Conservation (phyloP, 2,888 invertebrate genomes). For the Cheilosia vernalis region DNA sequence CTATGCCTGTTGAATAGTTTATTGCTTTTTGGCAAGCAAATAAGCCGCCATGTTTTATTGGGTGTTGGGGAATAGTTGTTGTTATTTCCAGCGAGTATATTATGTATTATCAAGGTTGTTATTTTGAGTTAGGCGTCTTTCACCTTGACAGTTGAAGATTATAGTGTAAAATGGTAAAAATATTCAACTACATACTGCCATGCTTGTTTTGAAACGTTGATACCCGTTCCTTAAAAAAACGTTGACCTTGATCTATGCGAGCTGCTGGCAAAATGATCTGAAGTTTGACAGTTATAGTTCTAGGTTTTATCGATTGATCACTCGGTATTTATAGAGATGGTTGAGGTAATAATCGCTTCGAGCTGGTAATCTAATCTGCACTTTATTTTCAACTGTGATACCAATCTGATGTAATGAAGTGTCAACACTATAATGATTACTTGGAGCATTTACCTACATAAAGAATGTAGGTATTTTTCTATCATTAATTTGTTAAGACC, state of each 20-base stretch:
- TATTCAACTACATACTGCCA: not conserved
- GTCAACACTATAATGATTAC: not conserved
- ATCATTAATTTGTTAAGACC: too few species aligned
- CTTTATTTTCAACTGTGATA: not conserved
- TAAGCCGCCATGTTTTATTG: not conserved
- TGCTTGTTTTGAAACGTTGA: conserved; percentile 13
- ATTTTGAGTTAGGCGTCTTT: not conserved
- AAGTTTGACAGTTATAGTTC: not conserved
- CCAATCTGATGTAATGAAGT: not conserved
- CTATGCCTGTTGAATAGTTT: conserved; percentile 5
- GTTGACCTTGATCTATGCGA: not conserved
- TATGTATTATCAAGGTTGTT: conserved; percentile 1
- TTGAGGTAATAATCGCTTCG: not conserved
- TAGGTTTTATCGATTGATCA: not conserved
- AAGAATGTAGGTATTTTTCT: too few species aligned
- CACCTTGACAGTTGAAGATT: conserved; percentile 17
- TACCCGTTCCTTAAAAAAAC: conserved; percentile 5
- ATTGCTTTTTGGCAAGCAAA: not conserved
- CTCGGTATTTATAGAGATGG: not conserved
- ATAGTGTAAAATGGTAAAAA: not conserved
- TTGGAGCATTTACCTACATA: too few species aligned
- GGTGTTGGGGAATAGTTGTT: not conserved
- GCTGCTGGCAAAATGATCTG: not conserved
- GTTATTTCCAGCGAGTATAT: not conserved
- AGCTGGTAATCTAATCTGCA: not conserved